Conservation (phyloP, 2,888 invertebrate species). For the Plebejus anna region DNA sequence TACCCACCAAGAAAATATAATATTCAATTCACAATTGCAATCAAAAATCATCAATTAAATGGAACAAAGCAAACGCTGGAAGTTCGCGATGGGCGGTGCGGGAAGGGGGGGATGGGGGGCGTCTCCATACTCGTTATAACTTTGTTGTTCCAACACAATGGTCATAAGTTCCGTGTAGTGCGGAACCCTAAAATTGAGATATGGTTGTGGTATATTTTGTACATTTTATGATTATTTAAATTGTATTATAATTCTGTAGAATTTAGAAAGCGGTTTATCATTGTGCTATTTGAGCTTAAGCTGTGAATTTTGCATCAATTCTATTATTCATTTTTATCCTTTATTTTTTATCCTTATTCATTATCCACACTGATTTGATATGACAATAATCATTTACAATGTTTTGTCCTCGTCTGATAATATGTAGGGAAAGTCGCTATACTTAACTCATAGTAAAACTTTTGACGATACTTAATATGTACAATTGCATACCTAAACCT, state of each 20-base stretch:
- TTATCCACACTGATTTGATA: no score
- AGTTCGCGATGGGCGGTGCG: background rate
- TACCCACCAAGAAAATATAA: background rate
- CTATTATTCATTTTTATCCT: no score
- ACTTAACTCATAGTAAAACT: no score
- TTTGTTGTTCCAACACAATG: background rate
- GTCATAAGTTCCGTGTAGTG: background rate
- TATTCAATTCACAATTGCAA: background rate
- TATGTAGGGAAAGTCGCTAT: no score
- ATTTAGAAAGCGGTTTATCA: no score
- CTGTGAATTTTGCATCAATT: no score
- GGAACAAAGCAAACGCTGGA: background rate
- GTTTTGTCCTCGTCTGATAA: no score
- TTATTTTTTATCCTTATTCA: no score
- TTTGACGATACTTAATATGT: no score
- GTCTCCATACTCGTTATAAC: background rate
- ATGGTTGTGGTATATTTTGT: background rate
- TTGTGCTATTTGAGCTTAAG: no score
- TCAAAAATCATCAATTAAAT: background rate
- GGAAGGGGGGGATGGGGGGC: background rate
- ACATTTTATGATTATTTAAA: background rate
- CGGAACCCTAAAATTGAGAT: background rate
- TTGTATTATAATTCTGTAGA: background rate
- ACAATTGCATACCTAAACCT: no score
- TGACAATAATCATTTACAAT: no score